Evolutionary conservation across 2,888 invertebrate species (phyloP).

Genomic region (Athalia circularis): DNA sequence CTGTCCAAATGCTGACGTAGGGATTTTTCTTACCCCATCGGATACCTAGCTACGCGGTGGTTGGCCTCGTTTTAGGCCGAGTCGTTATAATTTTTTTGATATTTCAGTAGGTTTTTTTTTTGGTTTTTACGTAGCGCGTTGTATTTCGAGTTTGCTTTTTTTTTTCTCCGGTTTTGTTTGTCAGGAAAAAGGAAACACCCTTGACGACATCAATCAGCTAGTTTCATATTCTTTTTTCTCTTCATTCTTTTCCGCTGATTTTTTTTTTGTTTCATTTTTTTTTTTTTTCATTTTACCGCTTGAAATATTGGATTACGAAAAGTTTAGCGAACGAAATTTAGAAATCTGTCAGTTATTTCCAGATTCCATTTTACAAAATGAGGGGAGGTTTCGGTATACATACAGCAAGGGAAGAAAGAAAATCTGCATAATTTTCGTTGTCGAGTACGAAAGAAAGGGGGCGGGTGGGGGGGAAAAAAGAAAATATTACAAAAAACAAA

Average conservation of each 20-base stretch:
- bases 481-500: too few species aligned
- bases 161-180: not conserved
- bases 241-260: not conserved
- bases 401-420: too few species aligned
- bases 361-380: too few species aligned
- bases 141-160: too few species aligned
- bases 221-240: not conserved
- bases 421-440: too few species aligned
- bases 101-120: too few species aligned
- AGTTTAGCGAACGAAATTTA: not conserved
- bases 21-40: conserved; percentile 41
- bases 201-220: not conserved
- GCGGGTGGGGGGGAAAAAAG: too few species aligned
- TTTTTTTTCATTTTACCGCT: too few species aligned
- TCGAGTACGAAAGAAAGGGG: too few species aligned
- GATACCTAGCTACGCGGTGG: not conserved
- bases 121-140: too few species aligned
- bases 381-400: too few species aligned
- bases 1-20: conserved; percentile 63
- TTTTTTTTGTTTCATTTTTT: not conserved
- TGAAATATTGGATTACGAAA: conserved; percentile 6
- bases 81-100: not conserved
- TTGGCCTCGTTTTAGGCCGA: conserved; percentile 5
- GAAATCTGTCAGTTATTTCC: not conserved
- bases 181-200: not conserved